These are phyloP conservation scores for Tyrophagus putrescentiae DNA, from an alignment of 1,140 invertebrate species.

Conservation along the genomic window DNA sequence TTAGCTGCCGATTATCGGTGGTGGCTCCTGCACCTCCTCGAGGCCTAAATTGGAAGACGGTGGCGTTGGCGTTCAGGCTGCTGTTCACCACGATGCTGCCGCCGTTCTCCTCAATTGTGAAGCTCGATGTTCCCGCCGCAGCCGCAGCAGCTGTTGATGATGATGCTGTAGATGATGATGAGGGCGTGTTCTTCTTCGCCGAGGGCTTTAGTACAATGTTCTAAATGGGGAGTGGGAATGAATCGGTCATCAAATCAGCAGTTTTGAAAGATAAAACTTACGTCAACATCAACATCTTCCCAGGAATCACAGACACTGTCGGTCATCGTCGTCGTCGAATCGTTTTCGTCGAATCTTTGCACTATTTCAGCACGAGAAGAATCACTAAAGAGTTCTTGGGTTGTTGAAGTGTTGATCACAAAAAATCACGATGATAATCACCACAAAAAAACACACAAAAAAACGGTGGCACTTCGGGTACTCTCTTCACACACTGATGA, in stretches of 20 bases:
- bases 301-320: conserved; percentile 17
- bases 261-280: not conserved
- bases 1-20: not conserved
- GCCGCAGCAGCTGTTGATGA: not conserved
- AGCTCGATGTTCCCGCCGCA: not conserved
- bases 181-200: not conserved
- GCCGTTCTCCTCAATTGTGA: not conserved
- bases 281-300: conserved; percentile 19
- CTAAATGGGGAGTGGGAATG: not conserved
- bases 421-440: too few species aligned
- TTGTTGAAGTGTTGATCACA: too few species aligned
- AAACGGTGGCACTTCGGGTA: too few species aligned
- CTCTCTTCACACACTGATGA: too few species aligned
- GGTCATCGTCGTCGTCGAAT: too few species aligned
- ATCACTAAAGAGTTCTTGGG: too few species aligned
- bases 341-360: too few species aligned
- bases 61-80: not conserved
- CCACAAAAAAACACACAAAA: too few species aligned
- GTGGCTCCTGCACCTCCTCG: too few species aligned
- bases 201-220: conserved; percentile 2
- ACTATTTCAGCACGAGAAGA: too few species aligned
- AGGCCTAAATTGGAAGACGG: not conserved
- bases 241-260: not conserved
- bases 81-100: not conserved
- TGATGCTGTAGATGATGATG: not conserved